Evolutionary conservation across 2,113 vertebrate genomes (phyloP), one percentile per base, ranked within the genome.

Genomic region (Stercorarius parasiticus): DNA sequence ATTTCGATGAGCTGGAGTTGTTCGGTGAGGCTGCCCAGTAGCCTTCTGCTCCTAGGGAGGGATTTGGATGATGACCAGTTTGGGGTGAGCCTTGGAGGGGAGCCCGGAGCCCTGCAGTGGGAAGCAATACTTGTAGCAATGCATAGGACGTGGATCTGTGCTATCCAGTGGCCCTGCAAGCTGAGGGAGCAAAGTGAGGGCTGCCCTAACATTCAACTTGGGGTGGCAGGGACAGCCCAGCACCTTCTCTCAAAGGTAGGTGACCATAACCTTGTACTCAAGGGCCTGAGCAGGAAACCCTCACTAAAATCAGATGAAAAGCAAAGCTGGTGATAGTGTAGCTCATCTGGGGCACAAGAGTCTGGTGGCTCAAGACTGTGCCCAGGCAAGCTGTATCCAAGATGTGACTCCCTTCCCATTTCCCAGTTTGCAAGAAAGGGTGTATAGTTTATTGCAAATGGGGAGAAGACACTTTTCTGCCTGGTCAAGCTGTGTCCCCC

Each of bases 171-270:
- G 21, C 34, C 15, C 73, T 62, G 61, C 66, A 64, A 90, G 43
- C 15, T 19, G 23, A 67, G 38, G 52, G 40, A 82, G 45, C 9
- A 15, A 45, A 11, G 26, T 20, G 29, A 12, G 38, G 15, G 26
- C 65, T 79, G 56, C 29, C 27, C 32, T 67, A 6, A 58, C 6
- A 10, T 32, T 45, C 42, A 49, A 0, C 6, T 45, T 0, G 0
- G 7, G 1, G 0, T 2, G 13, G 7, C 10, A 45, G 16, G n/a
- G 62, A 55, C 10, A 81, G 26, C 43, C 32, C 58, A 73, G 47
- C 16, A 13, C 16, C 30, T 84, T 32, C 34, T 74, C 45, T 40
- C 82, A n/a, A 47, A 53, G 45, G 70, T 1, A 66, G 42, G 19
- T 13, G 43, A 16, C 8, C 4, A 34, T 3, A 69, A 50, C 78